Conservation (phyloP, 2,888 invertebrate genomes). For the Adelphocoris suturalis region DNA sequence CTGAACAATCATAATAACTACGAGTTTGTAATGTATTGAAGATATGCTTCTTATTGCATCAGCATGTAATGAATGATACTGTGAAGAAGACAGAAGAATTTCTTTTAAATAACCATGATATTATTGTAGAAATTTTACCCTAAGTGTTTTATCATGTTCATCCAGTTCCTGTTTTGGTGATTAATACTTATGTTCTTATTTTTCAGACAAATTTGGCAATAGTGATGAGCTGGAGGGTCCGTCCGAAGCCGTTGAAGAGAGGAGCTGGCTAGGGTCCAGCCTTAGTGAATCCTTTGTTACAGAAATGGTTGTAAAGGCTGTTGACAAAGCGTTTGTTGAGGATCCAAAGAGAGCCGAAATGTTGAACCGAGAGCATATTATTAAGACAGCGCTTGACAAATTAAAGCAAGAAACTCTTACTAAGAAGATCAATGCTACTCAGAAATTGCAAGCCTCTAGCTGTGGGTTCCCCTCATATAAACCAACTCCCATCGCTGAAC, state of each 20-base stretch:
- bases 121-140: too few relatives aligned
- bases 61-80: too few relatives aligned
- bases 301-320: constrained; percentile 46
- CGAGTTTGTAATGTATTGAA: too few relatives aligned
- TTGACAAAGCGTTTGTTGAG: constrained; percentile 42
- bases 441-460: not conserved
- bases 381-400: constrained; percentile 1
- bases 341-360: constrained; percentile 30
- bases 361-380: not conserved
- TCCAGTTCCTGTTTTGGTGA: too few relatives aligned
- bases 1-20: too few relatives aligned
- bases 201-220: constrained; percentile 45
- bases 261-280: constrained; percentile 44
- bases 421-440: not conserved
- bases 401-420: not conserved
- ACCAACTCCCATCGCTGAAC: constrained; percentile 56
- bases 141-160: too few relatives aligned
- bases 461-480: constrained; percentile 50
- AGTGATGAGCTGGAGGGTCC: not conserved
- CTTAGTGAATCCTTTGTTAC: constrained; percentile 27
- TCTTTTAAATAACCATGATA: too few relatives aligned
- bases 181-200: not conserved
- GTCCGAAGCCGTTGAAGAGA: not conserved
- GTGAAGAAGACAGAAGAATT: too few relatives aligned
- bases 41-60: too few relatives aligned